Base-by-base conservation (phyloP, 2,888 invertebrate genomes). In the Aromia moschata region DNA sequence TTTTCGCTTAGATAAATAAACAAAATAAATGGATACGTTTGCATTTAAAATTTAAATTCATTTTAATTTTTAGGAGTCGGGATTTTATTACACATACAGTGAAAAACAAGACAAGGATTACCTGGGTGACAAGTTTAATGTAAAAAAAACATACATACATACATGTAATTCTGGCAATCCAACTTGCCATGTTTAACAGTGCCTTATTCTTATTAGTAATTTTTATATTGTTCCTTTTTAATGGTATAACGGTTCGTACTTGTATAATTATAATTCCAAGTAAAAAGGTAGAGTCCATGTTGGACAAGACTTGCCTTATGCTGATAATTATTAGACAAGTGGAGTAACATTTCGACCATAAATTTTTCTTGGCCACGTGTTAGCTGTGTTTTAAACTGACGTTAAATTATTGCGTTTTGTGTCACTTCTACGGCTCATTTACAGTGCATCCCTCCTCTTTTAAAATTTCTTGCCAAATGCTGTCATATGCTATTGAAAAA, bases 151-250 rank as follows among this genome's bases (percentile, higher is more conserved):
- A 25, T 25, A 5, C 7, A 44, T 44, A 17, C 53, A 12, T 12
- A 14, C 43, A 33, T 46, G 16, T 37, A 12, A 3, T 31, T 33
- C 33, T 46, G 7, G 33, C 15, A 15, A 31, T 14, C 31, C 16
- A 15, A 46, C 31, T 31, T 7, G 44, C 25, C 44, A 9, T 44
- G 31, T 45, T 45, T 45, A 33, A 10, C 45, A 46, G 45, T 31
- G 45, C 11, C 45, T 33, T 46, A 46, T 46, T 46, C 45, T 33
- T 46, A 46, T 46, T 46, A 46, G 17, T 17, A 15, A 46, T 46
- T 46, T 46, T 46, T 46, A 30, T 33, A 46, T 30, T 46, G 15
- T 25, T 7, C 25, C 14, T 18, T 45, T 16, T n/a, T 31, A 31
- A n/a, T 17, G 45, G n/a, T 7, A 30, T 30, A 30, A n/a, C 33